Base-by-base conservation (phyloP, 2,797 vertebrate species). In the Falco berigora region DNA sequence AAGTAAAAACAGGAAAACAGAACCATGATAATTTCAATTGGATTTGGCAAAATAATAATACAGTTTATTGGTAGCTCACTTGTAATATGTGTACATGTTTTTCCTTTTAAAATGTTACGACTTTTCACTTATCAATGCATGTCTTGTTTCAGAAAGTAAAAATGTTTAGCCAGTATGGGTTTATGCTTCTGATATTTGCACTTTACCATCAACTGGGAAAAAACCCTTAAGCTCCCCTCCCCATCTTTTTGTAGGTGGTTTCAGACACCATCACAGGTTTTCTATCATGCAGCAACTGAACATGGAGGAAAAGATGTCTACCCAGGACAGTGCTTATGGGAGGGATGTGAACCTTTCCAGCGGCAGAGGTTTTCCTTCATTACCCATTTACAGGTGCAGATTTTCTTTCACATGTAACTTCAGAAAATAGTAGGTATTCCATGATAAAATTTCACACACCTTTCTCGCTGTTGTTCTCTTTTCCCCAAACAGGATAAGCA, bases 321-420 rank as follows among this genome's bases (percentile, higher is more conserved):
- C 46, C 98, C 98, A 50, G 99, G 99, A 47, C 99, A 99, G 55
- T 99, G 99, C 98, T 98, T 98, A 44, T 99, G 99, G 99, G 99
- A 99, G 93, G 99, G 99, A 52, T 99, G 99, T 96, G 99, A 99
- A 97, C 99, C 99, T 84, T 99, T 99, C 94, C 98, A 99, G 87
- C 97, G 99, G 47, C 99, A 99, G 98, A 99, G 99, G 98, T 98
- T 99, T 97, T 99, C 99, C 91, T 99, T 99, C 97, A 99, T 99
- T 93, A 99, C 99, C 30, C 99, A 99, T 97, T 98, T 99, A 97
- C 99, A 99, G 99, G 99, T 98, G 97, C 67, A 75, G 44, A 85
- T 89, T 91, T 63, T 81, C 55, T 96, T 94, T 68, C n/a, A 53
- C 14, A 0, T 94, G 13, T n/a, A 75, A 10, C 40, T 90, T 95